A percentile compares a stretch with the other conserved stretches of the same genome.
Conservation (phyloP, 2,113 vertebrate species). For the Acanthisitta chloris region DNA sequence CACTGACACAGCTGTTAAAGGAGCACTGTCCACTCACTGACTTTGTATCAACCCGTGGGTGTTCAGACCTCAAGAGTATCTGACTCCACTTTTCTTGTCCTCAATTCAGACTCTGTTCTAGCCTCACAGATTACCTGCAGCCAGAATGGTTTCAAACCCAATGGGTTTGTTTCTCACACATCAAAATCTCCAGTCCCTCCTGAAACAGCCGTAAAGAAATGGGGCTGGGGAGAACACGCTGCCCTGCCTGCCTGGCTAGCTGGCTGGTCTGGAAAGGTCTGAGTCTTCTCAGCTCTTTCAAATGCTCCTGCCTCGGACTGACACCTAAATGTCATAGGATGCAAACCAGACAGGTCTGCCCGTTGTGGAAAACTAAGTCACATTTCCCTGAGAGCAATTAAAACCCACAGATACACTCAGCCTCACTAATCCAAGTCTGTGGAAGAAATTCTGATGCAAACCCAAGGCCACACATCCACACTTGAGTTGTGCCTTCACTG, state of each 20-base stretch:
- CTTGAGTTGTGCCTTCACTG: conserved; percentile 2
- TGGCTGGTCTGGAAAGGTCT: neutral
- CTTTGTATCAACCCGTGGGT: neutral
- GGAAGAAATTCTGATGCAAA: neutral
- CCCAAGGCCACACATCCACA: neutral
- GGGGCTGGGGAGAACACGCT: neutral
- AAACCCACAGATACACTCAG: neutral
- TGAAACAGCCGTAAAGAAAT: neutral
- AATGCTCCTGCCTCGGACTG: neutral
- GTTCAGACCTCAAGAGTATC: neutral
- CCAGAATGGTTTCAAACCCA: neutral
- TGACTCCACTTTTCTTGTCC: neutral
- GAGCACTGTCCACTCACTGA: neutral
- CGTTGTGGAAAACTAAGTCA: neutral
- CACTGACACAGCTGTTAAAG: neutral
- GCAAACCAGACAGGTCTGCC: neutral
- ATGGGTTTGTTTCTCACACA: neutral
- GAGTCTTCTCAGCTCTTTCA: neutral
- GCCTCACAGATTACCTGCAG: neutral
- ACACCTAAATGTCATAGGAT: neutral
- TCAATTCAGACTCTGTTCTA: neutral
- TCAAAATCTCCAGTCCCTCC: neutral
- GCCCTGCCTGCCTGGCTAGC: neutral
- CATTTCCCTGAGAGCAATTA: neutral
- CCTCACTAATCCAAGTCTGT: neutral